These are phyloP conservation scores for Pammene fasciana DNA, from an alignment of 2,888 invertebrate genomes.

Conservation along the genomic window DNA sequence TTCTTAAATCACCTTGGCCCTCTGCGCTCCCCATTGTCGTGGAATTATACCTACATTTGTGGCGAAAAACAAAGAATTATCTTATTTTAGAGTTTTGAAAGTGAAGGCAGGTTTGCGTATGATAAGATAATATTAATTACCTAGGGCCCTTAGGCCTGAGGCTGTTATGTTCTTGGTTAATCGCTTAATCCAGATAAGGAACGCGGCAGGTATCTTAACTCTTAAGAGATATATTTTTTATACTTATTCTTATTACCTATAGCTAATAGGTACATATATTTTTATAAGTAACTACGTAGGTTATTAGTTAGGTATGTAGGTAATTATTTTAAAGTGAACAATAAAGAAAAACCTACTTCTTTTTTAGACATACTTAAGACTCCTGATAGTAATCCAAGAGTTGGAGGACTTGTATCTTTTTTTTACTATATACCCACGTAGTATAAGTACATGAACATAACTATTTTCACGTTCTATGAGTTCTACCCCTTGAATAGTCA, in stretches of 20 bases:
- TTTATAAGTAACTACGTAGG: neutral
- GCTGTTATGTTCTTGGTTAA: constrained; percentile 13
- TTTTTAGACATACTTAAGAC: too few species aligned
- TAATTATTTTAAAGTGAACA: too few species aligned
- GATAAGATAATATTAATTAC: constrained; percentile 14
- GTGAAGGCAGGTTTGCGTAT: neutral
- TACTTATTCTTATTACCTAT: neutral
- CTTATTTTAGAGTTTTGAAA: constrained; percentile 10
- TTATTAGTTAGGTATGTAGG: too few species aligned
- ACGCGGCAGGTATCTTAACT: neutral
- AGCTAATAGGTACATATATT: neutral
- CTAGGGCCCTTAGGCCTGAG: neutral
- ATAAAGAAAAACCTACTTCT: too few species aligned
- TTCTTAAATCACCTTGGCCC: constrained; percentile 75
- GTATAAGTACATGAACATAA: too few species aligned
- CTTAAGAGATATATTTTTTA: neutral
- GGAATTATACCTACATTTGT: constrained; percentile 51
- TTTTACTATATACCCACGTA: too few species aligned
- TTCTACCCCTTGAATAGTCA: too few species aligned
- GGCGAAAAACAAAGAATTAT: constrained; percentile 42
- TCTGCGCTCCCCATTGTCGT: constrained; percentile 61
- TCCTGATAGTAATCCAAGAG: too few species aligned
- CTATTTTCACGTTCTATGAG: too few species aligned
- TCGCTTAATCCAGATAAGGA: constrained; percentile 4
- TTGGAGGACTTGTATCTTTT: too few species aligned